These are phyloP conservation scores for Pseudopipra pipra DNA, from an alignment of 2,113 vertebrate genomes.

Conservation along the genomic window DNA sequence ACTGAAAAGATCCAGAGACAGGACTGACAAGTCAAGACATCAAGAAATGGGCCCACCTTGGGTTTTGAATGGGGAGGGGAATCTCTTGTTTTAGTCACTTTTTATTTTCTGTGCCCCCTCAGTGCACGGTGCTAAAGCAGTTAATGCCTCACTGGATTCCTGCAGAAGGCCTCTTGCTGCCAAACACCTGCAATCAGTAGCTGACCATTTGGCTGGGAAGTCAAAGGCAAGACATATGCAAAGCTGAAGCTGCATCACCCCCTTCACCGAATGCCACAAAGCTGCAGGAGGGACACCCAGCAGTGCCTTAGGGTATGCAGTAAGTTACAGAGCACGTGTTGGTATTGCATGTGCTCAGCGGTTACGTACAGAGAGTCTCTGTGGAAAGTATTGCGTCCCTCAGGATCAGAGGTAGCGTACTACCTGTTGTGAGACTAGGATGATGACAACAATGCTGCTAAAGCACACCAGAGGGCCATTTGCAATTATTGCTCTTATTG, in stretches of 20 bases:
- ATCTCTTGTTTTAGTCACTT: neutral
- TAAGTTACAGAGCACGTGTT: neutral
- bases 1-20: neutral
- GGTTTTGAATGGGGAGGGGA: neutral
- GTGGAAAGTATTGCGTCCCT: neutral
- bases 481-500: neutral
- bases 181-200: neutral
- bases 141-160: neutral
- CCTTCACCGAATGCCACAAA: neutral
- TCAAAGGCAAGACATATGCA: accelerated
- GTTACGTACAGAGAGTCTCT: neutral
- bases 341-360: neutral
- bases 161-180: neutral
- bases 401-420: accelerated
- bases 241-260: neutral
- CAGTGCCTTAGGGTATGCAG: neutral
- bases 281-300: neutral
- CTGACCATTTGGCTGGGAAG: neutral
- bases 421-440: neutral
- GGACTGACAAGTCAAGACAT: neutral
- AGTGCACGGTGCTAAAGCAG: accelerated
- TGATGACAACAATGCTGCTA: neutral
- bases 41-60: neutral
- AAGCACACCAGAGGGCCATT: neutral
- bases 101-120: neutral